A percentile compares a stretch with the other conserved stretches of the same genome.
Evolutionary conservation across 2,888 invertebrate genomes (phyloP).

Genomic region (Ophion ellenae): DNA sequence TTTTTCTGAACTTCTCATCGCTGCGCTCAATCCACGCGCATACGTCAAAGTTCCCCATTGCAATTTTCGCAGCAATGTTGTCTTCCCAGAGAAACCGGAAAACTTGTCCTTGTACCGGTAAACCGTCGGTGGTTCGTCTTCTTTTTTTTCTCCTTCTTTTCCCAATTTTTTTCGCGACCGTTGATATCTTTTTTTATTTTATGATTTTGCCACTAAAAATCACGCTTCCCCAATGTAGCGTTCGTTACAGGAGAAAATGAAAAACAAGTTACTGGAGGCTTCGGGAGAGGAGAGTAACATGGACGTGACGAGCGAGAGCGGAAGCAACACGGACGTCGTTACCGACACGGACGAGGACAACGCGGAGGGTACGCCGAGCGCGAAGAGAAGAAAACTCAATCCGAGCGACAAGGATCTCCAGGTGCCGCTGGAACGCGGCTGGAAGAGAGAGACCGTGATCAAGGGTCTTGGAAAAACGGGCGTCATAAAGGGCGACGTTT

Average conservation of each 20-base stretch:
- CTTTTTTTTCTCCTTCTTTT: neutral
- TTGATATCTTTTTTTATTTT: slow-evolving; percentile 67
- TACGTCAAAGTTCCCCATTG: slow-evolving; percentile 23
- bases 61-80: slow-evolving; percentile 15
- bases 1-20: slow-evolving; percentile 8
- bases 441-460: slow-evolving; percentile 97
- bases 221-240: slow-evolving; percentile 76
- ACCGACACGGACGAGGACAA: slow-evolving; percentile 82
- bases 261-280: slow-evolving; percentile 81
- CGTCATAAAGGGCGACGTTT: slow-evolving; percentile 96
- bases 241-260: slow-evolving; percentile 83
- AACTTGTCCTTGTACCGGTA: slow-evolving; percentile 1
- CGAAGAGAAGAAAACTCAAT: slow-evolving; percentile 81
- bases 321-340: slow-evolving; percentile 82
- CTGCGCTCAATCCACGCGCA: neutral
- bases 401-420: slow-evolving; percentile 81
- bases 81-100: slow-evolving; percentile 19
- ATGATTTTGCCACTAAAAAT: slow-evolving; percentile 74
- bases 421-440: slow-evolving; percentile 86
- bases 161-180: neutral
- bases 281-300: slow-evolving; percentile 83
- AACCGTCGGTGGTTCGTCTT: slow-evolving; percentile 25
- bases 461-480: slow-evolving; percentile 94
- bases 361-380: slow-evolving; percentile 80
- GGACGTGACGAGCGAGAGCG: slow-evolving; percentile 83